A percentile compares a stretch with the other conserved stretches of the same genome.
Conservation (phyloP, 1,140 invertebrate species). For the Tetramorium simillimum region DNA sequence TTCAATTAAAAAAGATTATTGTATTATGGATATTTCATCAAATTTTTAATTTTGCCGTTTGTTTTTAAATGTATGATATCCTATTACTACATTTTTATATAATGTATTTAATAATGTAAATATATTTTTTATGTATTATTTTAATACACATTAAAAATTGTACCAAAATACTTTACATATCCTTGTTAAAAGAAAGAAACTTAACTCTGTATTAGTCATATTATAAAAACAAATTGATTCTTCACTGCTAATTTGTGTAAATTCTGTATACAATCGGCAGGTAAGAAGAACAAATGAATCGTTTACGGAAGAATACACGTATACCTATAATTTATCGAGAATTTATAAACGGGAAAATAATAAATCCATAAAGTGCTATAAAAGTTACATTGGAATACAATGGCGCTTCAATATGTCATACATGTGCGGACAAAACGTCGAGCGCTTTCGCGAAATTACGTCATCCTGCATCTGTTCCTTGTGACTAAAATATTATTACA, state of each 20-base stretch:
- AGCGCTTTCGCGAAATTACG: not conserved
- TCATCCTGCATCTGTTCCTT: not conserved
- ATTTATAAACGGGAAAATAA: not conserved
- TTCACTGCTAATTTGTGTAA: not conserved
- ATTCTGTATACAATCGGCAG: not conserved
- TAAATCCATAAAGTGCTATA: not conserved
- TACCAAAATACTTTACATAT: not conserved
- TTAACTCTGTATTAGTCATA: not conserved
- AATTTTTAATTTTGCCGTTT: not conserved
- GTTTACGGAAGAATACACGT: not conserved
- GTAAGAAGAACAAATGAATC: not conserved
- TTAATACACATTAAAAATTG: not conserved
- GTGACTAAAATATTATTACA: slow-evolving; percentile 5
- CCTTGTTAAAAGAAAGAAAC: not conserved
- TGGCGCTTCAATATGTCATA: not conserved
- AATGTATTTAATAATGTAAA: no score
- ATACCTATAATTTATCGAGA: not conserved
- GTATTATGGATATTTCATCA: not conserved
- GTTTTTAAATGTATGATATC: not conserved
- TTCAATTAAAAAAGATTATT: not conserved
- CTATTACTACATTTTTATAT: not conserved
- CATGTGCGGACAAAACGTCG: not conserved
- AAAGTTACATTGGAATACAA: not conserved
- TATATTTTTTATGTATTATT: no score
- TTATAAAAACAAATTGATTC: not conserved